Percentiles rank a stretch among this genome's conserved stretches.
Conservation (phyloP, 2,113 vertebrate species). For the Malurus alboscapulatus region DNA sequence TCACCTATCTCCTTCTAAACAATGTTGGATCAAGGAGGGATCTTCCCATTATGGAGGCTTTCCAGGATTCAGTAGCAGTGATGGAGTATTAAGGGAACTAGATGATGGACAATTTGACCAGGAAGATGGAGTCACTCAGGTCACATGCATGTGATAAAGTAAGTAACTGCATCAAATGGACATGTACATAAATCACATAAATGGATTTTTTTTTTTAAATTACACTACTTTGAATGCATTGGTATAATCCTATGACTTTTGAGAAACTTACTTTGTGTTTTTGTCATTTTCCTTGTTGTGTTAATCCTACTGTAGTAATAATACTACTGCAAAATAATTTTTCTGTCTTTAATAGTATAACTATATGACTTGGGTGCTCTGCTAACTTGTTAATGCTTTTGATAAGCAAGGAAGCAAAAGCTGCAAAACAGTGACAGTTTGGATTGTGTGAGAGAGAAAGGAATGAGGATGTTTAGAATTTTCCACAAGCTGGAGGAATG, state of each 20-base stretch:
- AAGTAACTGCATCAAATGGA: conserved; percentile 6
- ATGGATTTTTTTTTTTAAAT: background rate
- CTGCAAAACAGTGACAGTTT: background rate
- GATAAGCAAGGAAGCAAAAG: conserved; percentile 23
- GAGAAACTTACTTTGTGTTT: background rate
- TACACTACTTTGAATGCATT: background rate
- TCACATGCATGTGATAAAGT: conserved; percentile 89
- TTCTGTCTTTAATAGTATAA: background rate
- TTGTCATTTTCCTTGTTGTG: background rate
- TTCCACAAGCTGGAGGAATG: background rate
- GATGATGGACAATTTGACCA: conserved; percentile 91
- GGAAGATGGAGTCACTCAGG: conserved; percentile 92
- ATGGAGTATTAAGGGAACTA: conserved; percentile 81
- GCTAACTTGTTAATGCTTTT: conserved; percentile 13
- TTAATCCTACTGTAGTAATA: conserved; percentile 48
- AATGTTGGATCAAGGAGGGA: conserved; percentile 59
- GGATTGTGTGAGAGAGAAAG: background rate
- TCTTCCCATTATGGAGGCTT: conserved; percentile 69
- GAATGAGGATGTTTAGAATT: conserved; percentile 4
- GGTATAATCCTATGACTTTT: background rate
- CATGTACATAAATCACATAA: conserved; percentile 36
- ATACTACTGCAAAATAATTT: conserved; percentile 29
- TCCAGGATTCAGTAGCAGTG: conserved; percentile 79
- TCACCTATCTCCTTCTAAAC: conserved; percentile 19
- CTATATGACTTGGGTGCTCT: background rate